A percentile compares a stretch with the other conserved stretches of the same genome.
Evolutionary conservation across 1,140 invertebrate genomes (phyloP).

Genomic region (Lerema accius): DNA sequence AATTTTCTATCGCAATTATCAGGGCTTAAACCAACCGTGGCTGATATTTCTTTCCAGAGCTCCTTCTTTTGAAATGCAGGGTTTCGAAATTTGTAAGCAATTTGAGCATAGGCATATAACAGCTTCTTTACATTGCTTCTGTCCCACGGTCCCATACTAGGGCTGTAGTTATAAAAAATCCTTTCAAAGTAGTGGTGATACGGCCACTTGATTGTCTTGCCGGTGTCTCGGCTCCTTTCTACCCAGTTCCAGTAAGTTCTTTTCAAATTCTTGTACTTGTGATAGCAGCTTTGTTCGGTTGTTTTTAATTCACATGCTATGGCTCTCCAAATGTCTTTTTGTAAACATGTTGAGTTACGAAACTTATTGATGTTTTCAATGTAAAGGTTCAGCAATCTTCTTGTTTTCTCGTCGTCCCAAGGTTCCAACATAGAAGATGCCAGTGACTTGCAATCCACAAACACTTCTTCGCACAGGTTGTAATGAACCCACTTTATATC

Average conservation of each 20-base stretch:
- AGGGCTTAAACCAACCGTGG: constrained; percentile 57
- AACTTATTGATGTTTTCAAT: constrained; percentile 70
- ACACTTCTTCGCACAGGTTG: constrained; percentile 67
- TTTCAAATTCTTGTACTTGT: constrained; percentile 76
- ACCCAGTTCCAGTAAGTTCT: constrained; percentile 74
- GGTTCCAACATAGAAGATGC: constrained; percentile 56
- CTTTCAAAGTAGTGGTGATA: constrained; percentile 72
- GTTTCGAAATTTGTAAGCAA: constrained; percentile 66
- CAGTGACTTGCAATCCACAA: constrained; percentile 65
- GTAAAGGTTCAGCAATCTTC: constrained; percentile 60
- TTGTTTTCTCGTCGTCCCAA: constrained; percentile 69
- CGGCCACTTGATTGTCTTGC: constrained; percentile 70
- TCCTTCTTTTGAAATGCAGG: constrained; percentile 72
- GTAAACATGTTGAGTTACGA: constrained; percentile 51
- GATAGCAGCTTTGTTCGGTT: constrained; percentile 73
- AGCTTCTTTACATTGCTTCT: constrained; percentile 61
- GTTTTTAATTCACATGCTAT: constrained; percentile 64
- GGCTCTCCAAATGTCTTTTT: constrained; percentile 73
- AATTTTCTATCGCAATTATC: constrained; percentile 71
- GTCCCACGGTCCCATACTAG: constrained; percentile 61
- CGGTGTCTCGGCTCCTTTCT: constrained; percentile 56
- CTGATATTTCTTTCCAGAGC: constrained; percentile 72
- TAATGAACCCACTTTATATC: constrained; percentile 74
- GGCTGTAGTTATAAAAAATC: constrained; percentile 73
- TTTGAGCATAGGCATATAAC: constrained; percentile 63